Base-by-base conservation (phyloP, 2,797 vertebrate species). In the Trematomus bernacchii region DNA sequence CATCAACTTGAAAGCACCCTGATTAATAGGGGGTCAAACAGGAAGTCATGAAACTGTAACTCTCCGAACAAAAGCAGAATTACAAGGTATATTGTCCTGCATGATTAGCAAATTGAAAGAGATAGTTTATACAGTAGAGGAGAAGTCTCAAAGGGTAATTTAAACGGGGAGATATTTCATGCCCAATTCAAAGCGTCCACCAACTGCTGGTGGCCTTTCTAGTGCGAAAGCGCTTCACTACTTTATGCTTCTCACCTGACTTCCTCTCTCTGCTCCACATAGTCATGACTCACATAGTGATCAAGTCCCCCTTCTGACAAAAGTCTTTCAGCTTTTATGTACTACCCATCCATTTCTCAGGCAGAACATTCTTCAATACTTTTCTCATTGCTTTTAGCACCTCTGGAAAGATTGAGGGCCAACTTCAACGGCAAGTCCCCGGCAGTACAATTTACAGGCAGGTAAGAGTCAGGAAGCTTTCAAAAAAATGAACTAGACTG, bases 401-500 rank as follows among this genome's bases (percentile, higher is more conserved):
- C 48, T 62, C 27, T 11, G 18, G 63, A 44, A 74, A 59, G 37
- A 68, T 43, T 51, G 47, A 77, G 68, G 40, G 65, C 71, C 59
- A 65, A 81, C 57, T 71, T 67, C 51, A 63, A 75, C 30, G 48
- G 65, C 53, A 52, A 66, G 51, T 77, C 19, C 47, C 53, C 27
- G 3, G 62, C 71, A 72, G 60, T 51, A n/a, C 27, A 42, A 57
- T 66, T 81, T 68, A 62, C 55, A 83, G 43, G 77, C 79, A 85
- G 71, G 71, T 77, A 43, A 43, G 71, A 79, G 53, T 52, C 16
- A 73, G 65, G 63, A 79, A 67, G 63, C 66, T 71, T 85, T 84
- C 23, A 71, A 52, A 27, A 83, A 67, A n/a, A n/a, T n/a, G 66
- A 71, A 83, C 66, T 64, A 37, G 21, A 87, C 27, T 33, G 71